Evolutionary conservation across 2,797 vertebrate species (phyloP).

Genomic region (Pipistrellus pipistrellus): DNA sequence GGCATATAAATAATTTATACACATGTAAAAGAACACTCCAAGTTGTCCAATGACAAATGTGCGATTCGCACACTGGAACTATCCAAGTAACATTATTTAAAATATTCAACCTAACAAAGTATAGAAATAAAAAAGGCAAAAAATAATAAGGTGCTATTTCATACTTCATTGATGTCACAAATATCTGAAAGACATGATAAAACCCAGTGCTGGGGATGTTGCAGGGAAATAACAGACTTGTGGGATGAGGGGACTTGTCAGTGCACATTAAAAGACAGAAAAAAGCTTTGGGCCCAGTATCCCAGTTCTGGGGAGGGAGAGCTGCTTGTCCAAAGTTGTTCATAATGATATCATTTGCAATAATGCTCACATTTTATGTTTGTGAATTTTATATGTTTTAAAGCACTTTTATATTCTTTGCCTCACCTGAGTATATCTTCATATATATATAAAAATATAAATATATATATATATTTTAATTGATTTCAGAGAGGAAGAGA

Average conservation of each 20-base stretch:
- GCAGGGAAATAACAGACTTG: not conserved
- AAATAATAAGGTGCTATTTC: slow-evolving; percentile 1
- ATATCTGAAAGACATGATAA: slow-evolving; percentile 46
- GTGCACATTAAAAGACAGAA: not conserved
- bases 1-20: slow-evolving; percentile 9
- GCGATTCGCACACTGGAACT: not conserved
- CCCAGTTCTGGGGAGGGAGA: not conserved
- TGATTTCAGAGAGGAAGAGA: too few species aligned
- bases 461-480: too few species aligned
- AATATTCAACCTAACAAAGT: slow-evolving; percentile 5
- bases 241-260: not conserved
- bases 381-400: slow-evolving; percentile 35
- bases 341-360: slow-evolving; percentile 1
- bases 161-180: not conserved
- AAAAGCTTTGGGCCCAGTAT: not conserved
- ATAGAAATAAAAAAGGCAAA: slow-evolving; percentile 6
- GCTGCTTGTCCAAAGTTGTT: not conserved
- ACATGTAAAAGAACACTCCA: slow-evolving; percentile 20
- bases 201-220: not conserved
- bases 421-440: not conserved
- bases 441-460: too few species aligned
- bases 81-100: slow-evolving; percentile 37
- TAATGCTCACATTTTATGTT: not conserved
- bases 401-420: not conserved
- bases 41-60: not conserved